Base-by-base conservation (phyloP, 2,797 vertebrate genomes). In the Mionectes olivaceus region DNA sequence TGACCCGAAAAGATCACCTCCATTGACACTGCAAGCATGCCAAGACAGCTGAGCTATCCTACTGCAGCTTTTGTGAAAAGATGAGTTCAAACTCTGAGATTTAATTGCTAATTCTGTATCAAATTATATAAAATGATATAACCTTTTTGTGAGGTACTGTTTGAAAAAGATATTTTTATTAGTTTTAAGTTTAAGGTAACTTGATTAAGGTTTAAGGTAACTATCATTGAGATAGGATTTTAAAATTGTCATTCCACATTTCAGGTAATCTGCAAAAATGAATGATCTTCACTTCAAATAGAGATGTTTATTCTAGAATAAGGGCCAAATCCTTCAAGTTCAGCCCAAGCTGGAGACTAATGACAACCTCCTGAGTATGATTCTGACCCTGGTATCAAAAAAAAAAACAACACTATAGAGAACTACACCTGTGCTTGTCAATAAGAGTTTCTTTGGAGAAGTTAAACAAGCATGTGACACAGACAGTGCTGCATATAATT, bases 391-490 rank as follows among this genome's bases (percentile, higher is more conserved):
- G 13, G 8, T 43, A 68, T 73, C 3, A 24, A 16, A 24, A 21
- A 43, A 44, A 17, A 44, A 17, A 14, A 47, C 23, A 33, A 4
- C 22, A 37, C 9, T 46, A 46, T 41, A 68, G 19, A 81, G 30
- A 82, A 3, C n/a, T 65, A 52, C 75, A 84, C 89, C 56, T 93
- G 87, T 55, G 32, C 59, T 82, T 84, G 61, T 94, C 89, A 93
- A 19, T 74, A 71, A 80, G 46, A 61, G 9, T 83, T 91, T 88
- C 65, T 75, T 91, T 5, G 4, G 63, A 69, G n/a, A 70, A 92
- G 64, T 68, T 64, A 86, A 89, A 78, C 65, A 79, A 77, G 79
- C 77, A 57, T 81, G 39, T 94, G 93, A 91, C 79, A 92, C 81
- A 78, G 87, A 61, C 76, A 65, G 30, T 90, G 35, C 69, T 63